A percentile compares a stretch with the other conserved stretches of the same genome.
Conservation (phyloP, 2,888 invertebrate species). For the Pteria penguin region DNA sequence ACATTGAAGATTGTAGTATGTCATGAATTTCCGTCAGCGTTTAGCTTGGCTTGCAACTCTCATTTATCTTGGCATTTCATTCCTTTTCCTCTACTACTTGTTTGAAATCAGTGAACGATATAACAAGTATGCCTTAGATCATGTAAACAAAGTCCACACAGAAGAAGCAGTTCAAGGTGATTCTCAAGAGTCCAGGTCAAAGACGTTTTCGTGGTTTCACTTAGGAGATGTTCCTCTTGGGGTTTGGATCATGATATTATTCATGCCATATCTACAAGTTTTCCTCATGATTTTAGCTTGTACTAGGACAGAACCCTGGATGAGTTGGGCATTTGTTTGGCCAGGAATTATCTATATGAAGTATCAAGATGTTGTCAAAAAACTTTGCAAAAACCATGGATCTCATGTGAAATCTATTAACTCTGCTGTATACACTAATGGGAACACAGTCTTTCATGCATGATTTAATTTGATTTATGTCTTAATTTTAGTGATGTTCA, state of each 20-base stretch:
- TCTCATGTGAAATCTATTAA: conserved; percentile 1
- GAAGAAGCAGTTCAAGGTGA: neutral
- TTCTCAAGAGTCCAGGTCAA: conserved; percentile 28
- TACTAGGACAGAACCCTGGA: conserved; percentile 71
- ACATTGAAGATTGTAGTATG: too few relatives aligned
- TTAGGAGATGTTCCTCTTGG: conserved; percentile 70
- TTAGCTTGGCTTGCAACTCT: conserved; percentile 72
- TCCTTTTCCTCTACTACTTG: conserved; percentile 72
- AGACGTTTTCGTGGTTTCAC: conserved; percentile 60
- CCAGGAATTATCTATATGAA: conserved; percentile 51
- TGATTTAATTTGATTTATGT: too few relatives aligned
- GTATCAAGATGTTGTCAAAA: neutral
- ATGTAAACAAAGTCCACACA: conserved; percentile 65
- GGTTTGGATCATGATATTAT: conserved; percentile 67
- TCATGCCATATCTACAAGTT: conserved; percentile 70
- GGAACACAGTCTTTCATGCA: conserved; percentile 15
- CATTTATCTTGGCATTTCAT: conserved; percentile 66
- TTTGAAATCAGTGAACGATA: conserved; percentile 77
- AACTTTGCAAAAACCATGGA: neutral
- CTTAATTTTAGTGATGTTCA: too few relatives aligned
- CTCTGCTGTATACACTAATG: conserved; percentile 17
- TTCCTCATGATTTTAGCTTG: conserved; percentile 74
- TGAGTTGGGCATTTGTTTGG: conserved; percentile 73
- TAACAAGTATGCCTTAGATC: conserved; percentile 74
- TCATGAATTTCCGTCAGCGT: conserved; percentile 55